phyloP scores from a whole-genome alignment of 2,797 vertebrate genomes.

The Cercopithecus diana region DNA sequence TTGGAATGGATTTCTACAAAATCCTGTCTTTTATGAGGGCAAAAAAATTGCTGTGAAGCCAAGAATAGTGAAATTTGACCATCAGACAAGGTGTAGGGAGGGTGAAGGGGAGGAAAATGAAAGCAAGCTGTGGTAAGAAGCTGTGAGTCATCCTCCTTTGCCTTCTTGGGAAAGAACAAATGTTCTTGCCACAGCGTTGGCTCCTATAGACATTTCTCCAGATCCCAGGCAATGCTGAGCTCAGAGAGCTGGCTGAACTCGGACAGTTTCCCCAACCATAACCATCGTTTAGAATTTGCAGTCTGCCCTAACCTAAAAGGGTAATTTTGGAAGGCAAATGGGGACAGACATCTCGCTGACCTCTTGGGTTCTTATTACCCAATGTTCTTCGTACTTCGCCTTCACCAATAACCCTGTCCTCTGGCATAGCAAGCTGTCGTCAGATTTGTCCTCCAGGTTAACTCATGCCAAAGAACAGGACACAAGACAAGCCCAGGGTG shows the following conservation, averaged over 20 bases:
- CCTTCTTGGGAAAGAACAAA: background rate
- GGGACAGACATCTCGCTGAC: background rate
- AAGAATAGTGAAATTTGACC: no score
- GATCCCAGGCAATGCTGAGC: background rate
- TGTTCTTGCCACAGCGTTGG: no score
- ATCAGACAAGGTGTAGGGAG: background rate
- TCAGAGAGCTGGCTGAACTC: background rate
- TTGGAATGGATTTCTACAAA: background rate
- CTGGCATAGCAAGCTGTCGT: background rate
- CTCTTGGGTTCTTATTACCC: background rate
- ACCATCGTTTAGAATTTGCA: background rate
- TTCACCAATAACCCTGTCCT: background rate
- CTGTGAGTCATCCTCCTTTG: background rate
- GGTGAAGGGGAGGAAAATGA: no score
- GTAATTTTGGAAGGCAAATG: background rate
- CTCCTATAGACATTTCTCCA: background rate
- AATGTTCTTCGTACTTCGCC: background rate
- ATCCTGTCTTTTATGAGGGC: background rate
- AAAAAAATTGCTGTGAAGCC: background rate
- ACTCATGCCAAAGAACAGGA: background rate
- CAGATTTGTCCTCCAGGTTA: background rate
- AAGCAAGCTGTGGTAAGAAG: background rate
- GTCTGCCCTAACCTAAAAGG: background rate
- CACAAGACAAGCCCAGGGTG: background rate
- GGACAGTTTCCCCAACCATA: no score